Percentiles rank a stretch among this genome's conserved stretches.
These are phyloP conservation scores for Linnaemya tessellans DNA, from an alignment of 2,888 invertebrate genomes.

Conservation along the genomic window DNA sequence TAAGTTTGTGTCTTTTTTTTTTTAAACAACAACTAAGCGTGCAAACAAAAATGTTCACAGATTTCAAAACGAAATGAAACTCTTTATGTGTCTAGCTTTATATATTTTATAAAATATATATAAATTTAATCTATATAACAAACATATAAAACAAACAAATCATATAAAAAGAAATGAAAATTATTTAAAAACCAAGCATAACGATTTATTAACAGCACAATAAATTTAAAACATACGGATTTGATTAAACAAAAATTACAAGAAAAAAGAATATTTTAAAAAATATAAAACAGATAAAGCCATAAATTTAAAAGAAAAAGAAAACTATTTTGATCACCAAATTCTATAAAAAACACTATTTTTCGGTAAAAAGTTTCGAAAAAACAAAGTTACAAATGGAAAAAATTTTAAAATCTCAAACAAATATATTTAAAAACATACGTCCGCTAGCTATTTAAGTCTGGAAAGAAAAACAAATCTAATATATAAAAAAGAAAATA, in stretches of 20 bases:
- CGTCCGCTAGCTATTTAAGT: constrained; percentile 76
- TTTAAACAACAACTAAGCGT: constrained; percentile 55
- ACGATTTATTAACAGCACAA: constrained; percentile 50
- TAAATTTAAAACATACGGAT: constrained; percentile 53
- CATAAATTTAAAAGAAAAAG: constrained; percentile 23
- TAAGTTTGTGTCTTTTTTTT: constrained; percentile 53
- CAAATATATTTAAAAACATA: constrained; percentile 71
- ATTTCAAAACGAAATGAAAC: constrained; percentile 58
- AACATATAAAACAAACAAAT: constrained; percentile 10
- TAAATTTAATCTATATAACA: constrained; percentile 49
- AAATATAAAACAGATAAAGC: background rate
- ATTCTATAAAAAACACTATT: constrained; percentile 50
- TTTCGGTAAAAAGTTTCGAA: constrained; percentile 63
- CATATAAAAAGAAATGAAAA: constrained; percentile 24
- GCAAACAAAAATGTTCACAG: constrained; percentile 58
- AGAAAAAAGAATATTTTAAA: constrained; percentile 41
- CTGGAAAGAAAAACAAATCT: constrained; percentile 49
- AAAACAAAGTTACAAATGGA: constrained; percentile 33
- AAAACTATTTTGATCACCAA: constrained; percentile 56
- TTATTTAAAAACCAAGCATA: constrained; percentile 55
- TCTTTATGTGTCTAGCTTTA: constrained; percentile 72
- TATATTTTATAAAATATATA: constrained; percentile 69
- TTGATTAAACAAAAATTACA: constrained; percentile 36
- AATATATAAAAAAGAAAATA: constrained; percentile 22
- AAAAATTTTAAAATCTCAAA: constrained; percentile 44